phyloP scores from a whole-genome alignment of 1,140 invertebrate species.

The Trachelipus rathkii region DNA sequence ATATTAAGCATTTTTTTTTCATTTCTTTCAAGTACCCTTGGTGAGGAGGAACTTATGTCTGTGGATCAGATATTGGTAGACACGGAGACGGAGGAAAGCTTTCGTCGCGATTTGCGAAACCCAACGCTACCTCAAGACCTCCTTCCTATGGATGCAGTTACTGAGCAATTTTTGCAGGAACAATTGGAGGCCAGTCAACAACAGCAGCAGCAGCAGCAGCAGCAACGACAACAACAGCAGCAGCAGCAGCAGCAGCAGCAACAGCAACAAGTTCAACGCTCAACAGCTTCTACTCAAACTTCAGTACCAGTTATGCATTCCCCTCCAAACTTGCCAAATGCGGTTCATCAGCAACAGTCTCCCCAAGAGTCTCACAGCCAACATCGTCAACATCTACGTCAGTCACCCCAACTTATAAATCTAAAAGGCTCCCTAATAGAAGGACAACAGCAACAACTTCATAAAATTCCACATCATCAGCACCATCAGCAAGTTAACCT shows the following conservation, averaged over 20 bases:
- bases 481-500: neutral
- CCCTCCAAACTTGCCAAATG: neutral
- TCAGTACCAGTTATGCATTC: neutral
- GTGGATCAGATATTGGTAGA: neutral
- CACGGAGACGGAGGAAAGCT: neutral
- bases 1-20: too few relatives aligned
- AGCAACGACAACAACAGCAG: neutral
- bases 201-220: neutral
- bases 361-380: neutral
- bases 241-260: neutral
- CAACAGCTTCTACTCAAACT: neutral
- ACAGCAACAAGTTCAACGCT: neutral
- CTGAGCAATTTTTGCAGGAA: neutral
- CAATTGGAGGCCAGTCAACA: neutral
- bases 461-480: neutral
- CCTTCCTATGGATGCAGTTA: neutral
- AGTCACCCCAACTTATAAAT: neutral
- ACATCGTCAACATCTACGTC: neutral
- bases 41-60: neutral
- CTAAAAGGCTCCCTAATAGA: neutral
- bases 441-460: neutral
- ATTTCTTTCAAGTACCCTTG: neutral
- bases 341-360: neutral
- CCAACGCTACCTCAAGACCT: neutral
- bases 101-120: neutral